phyloP scores from a whole-genome alignment of 2,797 vertebrate species.

The Emys orbicularis region DNA sequence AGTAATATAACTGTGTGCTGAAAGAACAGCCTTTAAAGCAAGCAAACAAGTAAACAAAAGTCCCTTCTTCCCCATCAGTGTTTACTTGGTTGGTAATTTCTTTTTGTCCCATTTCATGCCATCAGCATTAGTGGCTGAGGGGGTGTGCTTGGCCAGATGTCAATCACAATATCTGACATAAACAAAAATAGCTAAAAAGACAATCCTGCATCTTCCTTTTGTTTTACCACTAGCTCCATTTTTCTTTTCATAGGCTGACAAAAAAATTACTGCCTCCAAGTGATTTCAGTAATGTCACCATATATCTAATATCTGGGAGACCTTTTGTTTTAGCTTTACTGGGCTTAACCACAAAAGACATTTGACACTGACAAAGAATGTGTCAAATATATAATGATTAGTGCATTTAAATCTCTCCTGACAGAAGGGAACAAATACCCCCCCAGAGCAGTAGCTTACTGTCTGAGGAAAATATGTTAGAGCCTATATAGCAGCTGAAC shows the following conservation, averaged over 20 bases:
- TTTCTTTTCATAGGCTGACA: slow-evolving; percentile 78
- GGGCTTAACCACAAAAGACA: slow-evolving; percentile 81
- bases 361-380: slow-evolving; percentile 84
- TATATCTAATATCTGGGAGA: slow-evolving; percentile 80
- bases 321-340: slow-evolving; percentile 81
- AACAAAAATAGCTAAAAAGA: slow-evolving; percentile 76
- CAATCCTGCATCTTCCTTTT: slow-evolving; percentile 74
- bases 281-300: slow-evolving; percentile 77
- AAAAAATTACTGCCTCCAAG: slow-evolving; percentile 79
- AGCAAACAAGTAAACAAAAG: slow-evolving; percentile 60
- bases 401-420: slow-evolving; percentile 77
- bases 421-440: slow-evolving; percentile 70
- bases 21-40: slow-evolving; percentile 71
- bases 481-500: slow-evolving; percentile 72
- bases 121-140: slow-evolving; percentile 69
- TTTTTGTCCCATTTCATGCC: slow-evolving; percentile 77
- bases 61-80: slow-evolving; percentile 46
- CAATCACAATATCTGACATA: slow-evolving; percentile 76
- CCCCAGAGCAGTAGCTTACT: slow-evolving; percentile 70
- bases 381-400: slow-evolving; percentile 78
- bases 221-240: slow-evolving; percentile 75
- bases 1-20: slow-evolving; percentile 60
- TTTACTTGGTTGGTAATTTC: slow-evolving; percentile 75
- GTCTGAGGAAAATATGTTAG: slow-evolving; percentile 70
- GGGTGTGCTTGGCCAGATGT: slow-evolving; percentile 70